phyloP scores from a whole-genome alignment of 2,797 vertebrate species.

The Emydoidea blandingii region DNA sequence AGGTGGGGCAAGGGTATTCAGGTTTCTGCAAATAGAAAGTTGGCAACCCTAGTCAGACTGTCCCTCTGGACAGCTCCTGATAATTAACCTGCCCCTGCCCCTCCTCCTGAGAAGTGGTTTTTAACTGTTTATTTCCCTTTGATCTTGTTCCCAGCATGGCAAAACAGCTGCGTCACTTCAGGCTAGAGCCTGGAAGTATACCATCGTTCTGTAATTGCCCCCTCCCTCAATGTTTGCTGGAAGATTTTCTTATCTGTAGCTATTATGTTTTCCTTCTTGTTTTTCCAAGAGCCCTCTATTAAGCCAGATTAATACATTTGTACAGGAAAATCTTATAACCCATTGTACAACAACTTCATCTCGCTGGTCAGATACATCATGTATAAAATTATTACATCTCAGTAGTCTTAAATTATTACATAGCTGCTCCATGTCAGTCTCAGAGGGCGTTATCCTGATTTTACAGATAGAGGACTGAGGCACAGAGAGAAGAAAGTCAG shows the following conservation, averaged over 20 bases:
- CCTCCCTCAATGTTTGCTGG: not conserved
- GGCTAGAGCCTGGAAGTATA: not conserved
- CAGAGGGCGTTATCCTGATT: too few species aligned
- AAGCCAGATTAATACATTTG: not conserved
- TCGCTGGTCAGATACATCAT: not conserved
- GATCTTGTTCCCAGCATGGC: not conserved
- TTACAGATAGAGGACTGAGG: too few species aligned
- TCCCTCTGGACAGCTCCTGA: too few species aligned
- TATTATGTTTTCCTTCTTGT: not conserved
- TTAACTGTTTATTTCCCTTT: not conserved
- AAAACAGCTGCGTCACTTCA: not conserved
- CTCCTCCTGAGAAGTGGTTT: not conserved
- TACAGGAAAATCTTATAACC: too few species aligned
- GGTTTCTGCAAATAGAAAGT: too few species aligned
- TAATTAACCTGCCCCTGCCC: too few species aligned
- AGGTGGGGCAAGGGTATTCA: too few species aligned
- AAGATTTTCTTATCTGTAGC: not conserved
- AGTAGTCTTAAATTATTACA: not conserved
- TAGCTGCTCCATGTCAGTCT: not conserved
- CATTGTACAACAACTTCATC: not conserved
- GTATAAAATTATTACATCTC: not conserved
- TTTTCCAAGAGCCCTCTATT: not conserved
- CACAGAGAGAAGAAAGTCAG: too few species aligned
- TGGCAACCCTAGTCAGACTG: too few species aligned
- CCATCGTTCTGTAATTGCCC: too few species aligned